Evolutionary conservation across 1,140 invertebrate genomes (phyloP).

Genomic region (Aphis gossypii): DNA sequence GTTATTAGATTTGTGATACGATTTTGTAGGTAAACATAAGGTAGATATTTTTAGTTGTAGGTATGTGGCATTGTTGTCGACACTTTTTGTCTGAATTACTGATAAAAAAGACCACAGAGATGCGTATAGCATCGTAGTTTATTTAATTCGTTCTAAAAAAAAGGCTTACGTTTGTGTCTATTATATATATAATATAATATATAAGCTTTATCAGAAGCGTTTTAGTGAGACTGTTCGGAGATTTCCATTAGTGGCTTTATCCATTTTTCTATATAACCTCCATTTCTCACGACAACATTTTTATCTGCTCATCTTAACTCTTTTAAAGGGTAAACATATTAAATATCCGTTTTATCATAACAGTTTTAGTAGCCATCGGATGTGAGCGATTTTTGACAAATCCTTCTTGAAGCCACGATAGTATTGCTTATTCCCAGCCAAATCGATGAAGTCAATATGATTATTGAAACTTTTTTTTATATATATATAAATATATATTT

Average conservation of each 20-base stretch:
- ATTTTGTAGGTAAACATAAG: not conserved
- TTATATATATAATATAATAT: not conserved
- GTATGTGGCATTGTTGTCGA: not conserved
- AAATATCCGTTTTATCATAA: slow-evolving; percentile 23
- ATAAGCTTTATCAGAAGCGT: not conserved
- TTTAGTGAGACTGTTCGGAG: not conserved
- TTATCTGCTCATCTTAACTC: not conserved
- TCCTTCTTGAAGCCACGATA: not conserved
- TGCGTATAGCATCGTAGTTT: not conserved
- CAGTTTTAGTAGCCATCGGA: not conserved
- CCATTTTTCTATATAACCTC: not conserved
- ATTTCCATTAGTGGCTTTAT: slow-evolving; percentile 23
- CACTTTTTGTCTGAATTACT: not conserved
- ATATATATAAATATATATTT: no score
- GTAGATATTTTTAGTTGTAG: not conserved
- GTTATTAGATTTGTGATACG: not conserved
- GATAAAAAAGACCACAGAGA: not conserved
- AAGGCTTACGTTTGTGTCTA: not conserved
- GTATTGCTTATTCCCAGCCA: not conserved
- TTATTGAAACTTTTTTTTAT: not conserved
- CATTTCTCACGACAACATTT: not conserved
- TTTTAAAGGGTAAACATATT: not conserved
- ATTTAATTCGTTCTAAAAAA: not conserved
- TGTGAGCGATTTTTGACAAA: not conserved
- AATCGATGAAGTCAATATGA: not conserved